phyloP scores from a whole-genome alignment of 1,140 invertebrate species.

The Euura saliciscinereae region DNA sequence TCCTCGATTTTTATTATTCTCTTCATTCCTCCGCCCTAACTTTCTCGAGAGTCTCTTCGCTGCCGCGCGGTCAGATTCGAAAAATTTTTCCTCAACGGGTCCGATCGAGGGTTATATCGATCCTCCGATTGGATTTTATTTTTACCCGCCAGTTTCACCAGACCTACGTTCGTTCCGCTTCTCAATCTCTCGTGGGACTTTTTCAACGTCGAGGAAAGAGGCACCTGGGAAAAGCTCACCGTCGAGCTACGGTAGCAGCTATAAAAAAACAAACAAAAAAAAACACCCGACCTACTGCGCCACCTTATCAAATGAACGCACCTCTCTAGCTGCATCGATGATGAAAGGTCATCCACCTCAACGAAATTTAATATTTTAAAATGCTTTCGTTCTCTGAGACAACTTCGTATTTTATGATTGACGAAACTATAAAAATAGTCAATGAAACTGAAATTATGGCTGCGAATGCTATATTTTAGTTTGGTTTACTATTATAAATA shows the following conservation, averaged over 20 bases:
- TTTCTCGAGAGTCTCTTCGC: conserved; percentile 13
- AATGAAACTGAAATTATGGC: no score
- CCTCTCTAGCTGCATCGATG: background rate
- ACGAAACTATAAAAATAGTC: no score
- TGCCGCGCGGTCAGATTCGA: no score
- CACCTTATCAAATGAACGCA: background rate
- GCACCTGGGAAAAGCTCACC: background rate
- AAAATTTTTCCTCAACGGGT: no score
- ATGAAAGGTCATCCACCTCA: background rate
- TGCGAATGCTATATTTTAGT: no score
- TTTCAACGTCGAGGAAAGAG: conserved; percentile 2
- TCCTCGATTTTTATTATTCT: conserved; percentile 35
- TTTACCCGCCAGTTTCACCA: background rate
- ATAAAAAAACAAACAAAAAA: background rate
- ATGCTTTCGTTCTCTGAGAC: background rate
- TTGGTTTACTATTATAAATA: no score
- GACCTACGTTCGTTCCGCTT: conserved; percentile 13
- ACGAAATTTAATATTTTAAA: conserved; percentile 3
- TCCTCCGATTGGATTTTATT: conserved; percentile 1
- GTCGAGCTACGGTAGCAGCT: background rate
- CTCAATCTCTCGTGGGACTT: conserved; percentile 34
- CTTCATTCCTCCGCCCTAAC: conserved; percentile 24
- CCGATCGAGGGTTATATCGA: no score
- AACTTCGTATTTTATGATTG: no score
- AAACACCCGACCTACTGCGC: background rate